A percentile compares a stretch with the other conserved stretches of the same genome.
phyloP scores from a whole-genome alignment of 2,797 vertebrate genomes.

The Eidolon dupreanum region DNA sequence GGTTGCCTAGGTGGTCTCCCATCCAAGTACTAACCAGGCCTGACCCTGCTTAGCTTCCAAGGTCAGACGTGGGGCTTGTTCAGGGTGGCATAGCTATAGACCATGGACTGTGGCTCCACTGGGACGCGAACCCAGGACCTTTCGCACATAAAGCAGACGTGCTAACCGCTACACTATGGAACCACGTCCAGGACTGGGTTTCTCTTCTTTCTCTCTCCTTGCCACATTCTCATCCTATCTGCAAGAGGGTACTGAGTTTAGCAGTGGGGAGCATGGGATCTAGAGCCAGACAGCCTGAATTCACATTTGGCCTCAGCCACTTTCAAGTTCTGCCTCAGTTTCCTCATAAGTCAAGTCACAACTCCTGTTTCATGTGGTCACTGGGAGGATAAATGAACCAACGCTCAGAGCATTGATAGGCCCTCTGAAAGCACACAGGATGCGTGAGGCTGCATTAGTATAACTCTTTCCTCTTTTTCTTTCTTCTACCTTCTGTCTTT shows the following conservation, averaged over 20 bases:
- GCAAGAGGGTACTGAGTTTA: background rate
- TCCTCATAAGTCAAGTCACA: background rate
- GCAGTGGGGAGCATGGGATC: fast-evolving
- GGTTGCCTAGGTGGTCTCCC: too few relatives aligned
- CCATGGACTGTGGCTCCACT: too few relatives aligned
- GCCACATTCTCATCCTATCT: fast-evolving
- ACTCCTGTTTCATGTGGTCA: background rate
- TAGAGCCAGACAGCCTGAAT: background rate
- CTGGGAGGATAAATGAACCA: background rate
- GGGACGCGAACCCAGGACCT: too few relatives aligned
- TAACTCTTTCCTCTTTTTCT: too few relatives aligned
- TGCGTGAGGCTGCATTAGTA: background rate
- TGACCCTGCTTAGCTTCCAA: too few relatives aligned
- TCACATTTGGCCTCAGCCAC: background rate
- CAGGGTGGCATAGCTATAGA: too few relatives aligned
- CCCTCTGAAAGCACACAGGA: background rate
- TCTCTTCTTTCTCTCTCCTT: background rate
- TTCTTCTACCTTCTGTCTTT: background rate
- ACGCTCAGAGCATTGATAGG: background rate
- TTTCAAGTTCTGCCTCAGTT: background rate
- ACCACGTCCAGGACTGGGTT: too few relatives aligned
- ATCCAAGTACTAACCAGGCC: too few relatives aligned
- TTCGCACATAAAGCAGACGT: too few relatives aligned
- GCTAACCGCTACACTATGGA: too few relatives aligned
- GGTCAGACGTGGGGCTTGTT: too few relatives aligned